Evolutionary conservation across 2,113 vertebrate genomes (phyloP).

Genomic region (Rhipidura dahli): DNA sequence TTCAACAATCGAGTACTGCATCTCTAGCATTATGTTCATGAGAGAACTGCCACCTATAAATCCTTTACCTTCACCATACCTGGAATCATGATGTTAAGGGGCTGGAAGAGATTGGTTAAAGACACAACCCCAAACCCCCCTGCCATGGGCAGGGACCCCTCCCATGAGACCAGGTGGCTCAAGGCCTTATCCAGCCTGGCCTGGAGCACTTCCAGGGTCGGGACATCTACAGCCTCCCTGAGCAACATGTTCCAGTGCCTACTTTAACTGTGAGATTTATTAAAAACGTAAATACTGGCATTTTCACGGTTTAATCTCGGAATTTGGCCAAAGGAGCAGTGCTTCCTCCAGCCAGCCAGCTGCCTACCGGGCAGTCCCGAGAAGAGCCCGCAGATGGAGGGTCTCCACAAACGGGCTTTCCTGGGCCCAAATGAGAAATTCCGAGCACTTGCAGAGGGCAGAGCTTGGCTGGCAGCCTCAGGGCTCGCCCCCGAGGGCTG

Average conservation of each 20-base stretch:
- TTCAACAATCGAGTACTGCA: neutral
- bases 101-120: no score
- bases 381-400: accelerated
- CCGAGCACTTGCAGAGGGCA: accelerated
- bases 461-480: accelerated
- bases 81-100: neutral
- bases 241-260: no score
- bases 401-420: accelerated
- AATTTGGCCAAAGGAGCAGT: accelerated
- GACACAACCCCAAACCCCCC: accelerated
- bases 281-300: accelerated
- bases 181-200: neutral
- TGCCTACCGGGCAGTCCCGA: neutral
- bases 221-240: neutral
- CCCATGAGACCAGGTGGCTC: neutral
- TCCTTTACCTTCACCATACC: neutral
- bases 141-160: neutral
- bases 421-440: accelerated
- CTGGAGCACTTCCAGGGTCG: neutral
- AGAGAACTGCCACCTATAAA: neutral
- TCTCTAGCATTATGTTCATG: neutral
- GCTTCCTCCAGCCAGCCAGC: neutral
- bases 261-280: neutral
- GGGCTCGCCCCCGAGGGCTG: neutral
- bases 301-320: neutral